phyloP scores from a whole-genome alignment of 2,113 vertebrate species.

The Poeciliopsis occidentalis region DNA sequence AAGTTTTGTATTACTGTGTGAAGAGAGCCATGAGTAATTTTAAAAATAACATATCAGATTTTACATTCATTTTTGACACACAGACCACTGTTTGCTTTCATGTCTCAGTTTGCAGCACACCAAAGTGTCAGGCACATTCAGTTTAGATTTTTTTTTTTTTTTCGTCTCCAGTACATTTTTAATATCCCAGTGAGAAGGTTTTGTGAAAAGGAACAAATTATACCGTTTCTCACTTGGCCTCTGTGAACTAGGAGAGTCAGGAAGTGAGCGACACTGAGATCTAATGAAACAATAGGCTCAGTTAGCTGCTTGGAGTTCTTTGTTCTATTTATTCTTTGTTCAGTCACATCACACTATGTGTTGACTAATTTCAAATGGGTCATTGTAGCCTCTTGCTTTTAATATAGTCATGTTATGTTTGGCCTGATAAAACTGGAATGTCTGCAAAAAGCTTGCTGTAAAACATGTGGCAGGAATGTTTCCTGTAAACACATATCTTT shows the following conservation, averaged over 20 bases:
- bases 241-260: background rate
- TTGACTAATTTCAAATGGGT: background rate
- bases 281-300: background rate
- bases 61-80: no score
- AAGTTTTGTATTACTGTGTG: background rate
- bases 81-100: background rate
- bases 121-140: background rate
- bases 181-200: background rate
- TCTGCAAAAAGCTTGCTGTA: background rate
- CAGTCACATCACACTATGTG: background rate
- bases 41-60: no score
- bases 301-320: background rate
- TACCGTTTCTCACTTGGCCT: background rate
- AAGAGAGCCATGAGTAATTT: no score
- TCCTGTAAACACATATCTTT: background rate
- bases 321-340: constrained; percentile 1
- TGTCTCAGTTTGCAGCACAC: background rate
- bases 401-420: background rate
- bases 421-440: background rate
- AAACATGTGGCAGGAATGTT: background rate
- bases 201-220: background rate
- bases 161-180: background rate
- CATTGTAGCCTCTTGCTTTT: background rate
- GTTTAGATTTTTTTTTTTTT: background rate
- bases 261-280: background rate